Conservation (phyloP, 2,113 vertebrate genomes). For the Phrynosoma blainvillii region DNA sequence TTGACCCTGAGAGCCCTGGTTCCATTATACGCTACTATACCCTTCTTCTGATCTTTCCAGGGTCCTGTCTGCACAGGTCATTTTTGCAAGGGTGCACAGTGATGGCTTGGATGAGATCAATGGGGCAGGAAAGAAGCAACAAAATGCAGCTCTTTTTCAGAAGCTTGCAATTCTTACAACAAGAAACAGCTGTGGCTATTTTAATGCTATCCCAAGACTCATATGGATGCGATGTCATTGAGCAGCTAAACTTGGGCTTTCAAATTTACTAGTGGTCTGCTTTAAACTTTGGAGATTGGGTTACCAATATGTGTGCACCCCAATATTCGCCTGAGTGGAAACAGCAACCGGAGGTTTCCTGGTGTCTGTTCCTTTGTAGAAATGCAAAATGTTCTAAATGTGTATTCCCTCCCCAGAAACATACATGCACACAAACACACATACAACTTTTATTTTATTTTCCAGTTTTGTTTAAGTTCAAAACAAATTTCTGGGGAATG, state of each 20-base stretch:
- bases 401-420: constrained; percentile 52
- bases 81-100: not conserved
- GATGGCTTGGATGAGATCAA: not conserved
- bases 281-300: constrained; percentile 64
- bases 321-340: constrained; percentile 61
- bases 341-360: constrained; percentile 46
- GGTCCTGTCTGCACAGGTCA: not conserved
- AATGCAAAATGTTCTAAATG: constrained; percentile 54
- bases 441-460: not conserved
- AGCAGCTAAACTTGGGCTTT: constrained; percentile 66
- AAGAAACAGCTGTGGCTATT: constrained; percentile 73
- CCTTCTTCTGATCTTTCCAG: not conserved
- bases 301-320: constrained; percentile 67
- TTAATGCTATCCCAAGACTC: constrained; percentile 69
- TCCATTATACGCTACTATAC: too few relatives aligned
- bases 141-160: constrained; percentile 28
- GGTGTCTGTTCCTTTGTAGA: constrained; percentile 46
- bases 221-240: constrained; percentile 69
- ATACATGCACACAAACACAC: not conserved
- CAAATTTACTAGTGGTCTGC: constrained; percentile 71
- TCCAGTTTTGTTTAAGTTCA: constrained; percentile 25
- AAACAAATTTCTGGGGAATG: constrained; percentile 9
- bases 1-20: too few relatives aligned
- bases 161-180: constrained; percentile 52
- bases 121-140: not conserved